Evolutionary conservation across 2,888 invertebrate species (phyloP), one percentile per base, ranked within the genome.

Genomic region (Hydrotaea diabolus): DNA sequence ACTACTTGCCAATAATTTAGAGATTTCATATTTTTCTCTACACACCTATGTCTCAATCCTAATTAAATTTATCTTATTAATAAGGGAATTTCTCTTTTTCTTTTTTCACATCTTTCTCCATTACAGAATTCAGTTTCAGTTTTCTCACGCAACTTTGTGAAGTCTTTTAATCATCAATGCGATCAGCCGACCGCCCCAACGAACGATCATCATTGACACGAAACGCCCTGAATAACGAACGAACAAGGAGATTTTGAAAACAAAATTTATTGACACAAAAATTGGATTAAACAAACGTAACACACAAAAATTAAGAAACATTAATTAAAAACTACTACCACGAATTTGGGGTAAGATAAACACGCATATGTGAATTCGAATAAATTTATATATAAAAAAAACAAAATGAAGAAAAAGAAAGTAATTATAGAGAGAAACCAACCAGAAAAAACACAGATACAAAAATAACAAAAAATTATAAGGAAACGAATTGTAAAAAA

Each of bases 81-180:
- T 17, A 53, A 53, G 36, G 19, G 46, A 69, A 43, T 75, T 55
- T 71, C 49, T 23, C 53, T 49, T 53, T 69, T 73, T 53, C 36
- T 57, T 26, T 49, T 15, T 36, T 5, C n/a, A n/a, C n/a, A n/a
- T n/a, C n/a, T 15, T 17, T 73, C 26, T 39, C 26, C 36, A 17
- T 69, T 69, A 21, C 69, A 26, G 49, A 82, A 69, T 85, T 36
- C 79, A 82, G 82, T 15, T 85, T 85, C 74, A 85, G 79, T 71
- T 85, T 85, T 76, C 82, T 85, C 11, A 74, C 73, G 19, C 79
- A 85, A 71, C 79, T 85, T 2, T 85, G 85, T 71, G 79, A 85
- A 77, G 85, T 85, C 53, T 77, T 85, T 62, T 85, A 85, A 82
- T 76, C 59, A 19, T n/a, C 17, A 11, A 8, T 26, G 64, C 36